phyloP scores from a whole-genome alignment of 2,797 vertebrate genomes.

The Argya squamiceps region DNA sequence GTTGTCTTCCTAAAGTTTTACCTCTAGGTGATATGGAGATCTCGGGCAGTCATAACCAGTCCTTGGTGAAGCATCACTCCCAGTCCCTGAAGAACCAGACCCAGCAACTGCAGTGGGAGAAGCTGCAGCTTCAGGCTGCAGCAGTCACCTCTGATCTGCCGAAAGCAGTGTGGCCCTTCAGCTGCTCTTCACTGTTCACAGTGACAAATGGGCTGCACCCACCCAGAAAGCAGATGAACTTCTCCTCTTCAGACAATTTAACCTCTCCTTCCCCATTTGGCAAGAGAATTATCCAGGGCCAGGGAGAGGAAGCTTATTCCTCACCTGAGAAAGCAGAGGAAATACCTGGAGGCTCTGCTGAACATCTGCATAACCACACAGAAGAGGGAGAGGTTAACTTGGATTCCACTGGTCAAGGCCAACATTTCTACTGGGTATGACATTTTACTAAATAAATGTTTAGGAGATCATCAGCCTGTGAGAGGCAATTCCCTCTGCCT shows the following conservation, averaged over 20 bases:
- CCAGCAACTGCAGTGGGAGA: not conserved
- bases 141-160: not conserved
- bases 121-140: not conserved
- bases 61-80: not conserved
- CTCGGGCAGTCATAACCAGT: not conserved
- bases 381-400: not conserved
- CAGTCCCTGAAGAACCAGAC: not conserved
- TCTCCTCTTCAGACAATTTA: not conserved
- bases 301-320: not conserved
- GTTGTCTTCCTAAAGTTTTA: not conserved
- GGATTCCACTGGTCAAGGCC: not conserved
- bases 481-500: not conserved
- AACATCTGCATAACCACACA: accelerated
- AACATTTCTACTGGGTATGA: not conserved
- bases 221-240: not conserved
- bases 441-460: not conserved
- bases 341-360: not conserved
- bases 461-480: not conserved
- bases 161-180: not conserved
- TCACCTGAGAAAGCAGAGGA: not conserved
- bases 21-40: not conserved
- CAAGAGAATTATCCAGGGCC: not conserved
- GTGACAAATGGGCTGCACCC: not conserved
- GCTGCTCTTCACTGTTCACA: not conserved
- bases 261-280: not conserved